Base-by-base conservation (phyloP, 2,797 vertebrate species). In the Salmo trutta region DNA sequence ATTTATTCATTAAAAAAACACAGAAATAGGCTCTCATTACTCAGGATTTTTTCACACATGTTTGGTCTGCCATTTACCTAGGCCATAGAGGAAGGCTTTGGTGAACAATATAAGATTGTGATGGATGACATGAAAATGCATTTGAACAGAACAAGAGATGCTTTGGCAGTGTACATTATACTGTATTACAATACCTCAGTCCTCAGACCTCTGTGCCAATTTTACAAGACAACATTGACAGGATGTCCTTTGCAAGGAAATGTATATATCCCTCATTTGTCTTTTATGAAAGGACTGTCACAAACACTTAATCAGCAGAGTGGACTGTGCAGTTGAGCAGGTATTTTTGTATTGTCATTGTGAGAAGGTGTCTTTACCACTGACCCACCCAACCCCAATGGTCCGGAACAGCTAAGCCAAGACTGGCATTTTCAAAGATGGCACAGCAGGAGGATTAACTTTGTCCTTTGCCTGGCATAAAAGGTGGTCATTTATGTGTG, bases 1-100 rank as follows among this genome's bases (percentile, higher is more conserved):
- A 89, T 84, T 89, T 91, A 85, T 88, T 91, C 86, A 83, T 90
- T 89, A 82, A 88, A 87, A 92, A 89, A 86, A 85, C 84, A 86
- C 85, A 86, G 77, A 90, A 89, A 91, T 89, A 82, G 88, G 88
- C 36, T 51, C 41, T n/a, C 81, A 79, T 90, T 89, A 91, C 86
- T 92, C 88, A 83, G 80, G 82, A 75, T 81, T 83, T 74, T 75
- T 76, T 59, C 41, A 75, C 82, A 87, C 82, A 85, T 76, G 88
- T 81, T 90, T 89, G 80, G 84, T 88, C 86, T 86, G 86, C 85
- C 88, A 86, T 89, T 93, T 88, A 87, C 88, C 83, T 88, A 86
- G 85, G 86, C 81, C 75, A 73, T 82, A 89, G 81, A 85, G 77
- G 85, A 80, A 87, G 82, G 71, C 75, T 88, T 82, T 59, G 75